Base-by-base conservation (phyloP, 53 echinoderm and acorn worm species). In the Holothuria leucospilota region DNA sequence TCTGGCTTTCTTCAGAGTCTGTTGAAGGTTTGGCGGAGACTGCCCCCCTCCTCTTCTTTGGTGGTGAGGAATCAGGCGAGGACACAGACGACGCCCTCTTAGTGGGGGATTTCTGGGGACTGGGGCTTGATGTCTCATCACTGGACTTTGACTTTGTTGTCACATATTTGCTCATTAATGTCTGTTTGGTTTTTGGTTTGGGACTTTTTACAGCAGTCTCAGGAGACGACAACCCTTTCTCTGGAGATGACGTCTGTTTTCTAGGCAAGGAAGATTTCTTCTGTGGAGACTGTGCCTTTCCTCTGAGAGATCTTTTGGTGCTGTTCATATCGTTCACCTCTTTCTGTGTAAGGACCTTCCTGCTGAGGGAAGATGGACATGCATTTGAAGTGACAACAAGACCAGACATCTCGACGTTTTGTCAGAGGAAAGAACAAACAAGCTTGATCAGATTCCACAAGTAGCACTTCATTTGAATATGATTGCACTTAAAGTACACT, bases 71-170 rank as follows among this genome's bases (percentile, higher is more conserved):
- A 23, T 29, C 18, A 6, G 75, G 52, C 13, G 75, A 51, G 12
- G 75, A 75, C 6, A 27, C 24, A 39, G 49, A 26, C 6, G 75
- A 49, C 27, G 25, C 25, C 59, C 81, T 81, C 81, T 81, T 89
- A 53, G 34, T 56, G 59, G 85, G 89, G 24, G 89, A 77, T 38
- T 85, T 85, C 62, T 77, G 66, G 12, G 59, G 26, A 34, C 77
- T 58, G 75, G 75, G 49, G 27, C 21, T 46, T 8, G 75, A 49
- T 12, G 56, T 16, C 56, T 13, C 13, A 30, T 28, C 10, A 5
- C 51, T 10, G 10, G 75, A 75, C 20, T 27, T 75, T 27, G 25
- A 26, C 24, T 75, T 75, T 13, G 75, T 40, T 24, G 75, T 51
- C 51, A 75, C 75, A 75, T 51, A 75, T 52, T 75, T 75, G 26